Evolutionary conservation across 2,888 invertebrate species (phyloP).

Genomic region (Chymomyza fuscimana): DNA sequence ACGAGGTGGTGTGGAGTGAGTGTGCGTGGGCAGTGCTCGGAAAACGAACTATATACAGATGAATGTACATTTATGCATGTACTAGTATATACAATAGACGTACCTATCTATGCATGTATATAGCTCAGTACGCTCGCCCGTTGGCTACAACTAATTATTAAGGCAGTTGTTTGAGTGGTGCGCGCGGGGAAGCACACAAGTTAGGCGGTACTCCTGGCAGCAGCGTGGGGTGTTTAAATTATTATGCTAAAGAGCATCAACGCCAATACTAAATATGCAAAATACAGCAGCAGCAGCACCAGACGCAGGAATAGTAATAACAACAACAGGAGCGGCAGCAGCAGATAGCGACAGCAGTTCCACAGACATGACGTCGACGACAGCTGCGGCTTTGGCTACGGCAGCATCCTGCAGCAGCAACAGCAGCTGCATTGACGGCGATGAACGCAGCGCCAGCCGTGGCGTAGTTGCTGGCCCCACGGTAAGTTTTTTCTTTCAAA

Average conservation of each 20-base stretch:
- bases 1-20: background rate
- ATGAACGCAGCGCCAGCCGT: background rate
- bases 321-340: slow-evolving; percentile 17
- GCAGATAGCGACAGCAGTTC: background rate
- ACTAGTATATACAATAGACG: background rate
- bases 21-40: background rate
- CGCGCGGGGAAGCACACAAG: slow-evolving; percentile 47
- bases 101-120: background rate
- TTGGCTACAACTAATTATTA: background rate
- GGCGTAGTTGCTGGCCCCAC: slow-evolving; percentile 26
- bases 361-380: background rate
- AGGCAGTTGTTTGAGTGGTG: slow-evolving; percentile 48
- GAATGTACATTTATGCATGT: background rate
- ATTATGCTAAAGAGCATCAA: slow-evolving; percentile 61
- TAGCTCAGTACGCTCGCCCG: background rate
- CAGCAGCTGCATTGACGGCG: background rate
- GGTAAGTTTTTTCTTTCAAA: slow-evolving; percentile 33
- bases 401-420: background rate
- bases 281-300: slow-evolving; percentile 29
- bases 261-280: slow-evolving; percentile 43
- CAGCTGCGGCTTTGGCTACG: background rate
- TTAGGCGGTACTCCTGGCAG: slow-evolving; percentile 23
- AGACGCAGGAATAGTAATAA: background rate
- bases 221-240: slow-evolving; percentile 18
- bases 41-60: background rate